Base-by-base conservation (phyloP, 92 coral and sea anemone species). In the Palythoa grandis region DNA sequence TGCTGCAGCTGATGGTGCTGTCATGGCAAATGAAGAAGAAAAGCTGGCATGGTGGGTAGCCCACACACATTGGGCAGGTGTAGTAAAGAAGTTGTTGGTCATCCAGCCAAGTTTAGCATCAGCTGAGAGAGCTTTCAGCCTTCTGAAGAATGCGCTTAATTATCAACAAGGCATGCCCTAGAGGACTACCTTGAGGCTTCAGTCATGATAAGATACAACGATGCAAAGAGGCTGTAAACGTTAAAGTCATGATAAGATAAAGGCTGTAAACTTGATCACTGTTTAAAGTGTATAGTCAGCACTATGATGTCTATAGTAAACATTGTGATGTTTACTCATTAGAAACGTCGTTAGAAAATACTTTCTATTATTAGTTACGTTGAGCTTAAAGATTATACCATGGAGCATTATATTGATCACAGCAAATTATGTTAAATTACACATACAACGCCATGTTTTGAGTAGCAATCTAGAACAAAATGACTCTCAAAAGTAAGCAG, bases 181-280 rank as follows among this genome's bases (percentile, higher is more conserved):
- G 94, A 84, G 89, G 92, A 88, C 80, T 88, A 88, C 58, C 89
- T 88, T 2, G 94, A 85, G 92, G 94, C 92, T 74, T 91, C 87
- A 80, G 89, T 91, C 87, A 88, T 88, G 75, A 75, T 80, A 70
- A 84, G 92, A 88, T 88, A 85, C 92, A 91, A 89, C 87, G 52
- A 76, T 69, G 86, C 85, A 87, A 87, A 87, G 88, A 91, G 91
- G 83, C 90, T 11, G 90, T 86, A 82, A 79, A 87, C 82, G 70
- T 79, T 71, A 79, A 71, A 23, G 60, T 38, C 13, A 52, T 54
- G 61, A 54, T 54, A 54, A 54, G 72, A 72, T 74, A 85, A 67
- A 86, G 85, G 70, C 89, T 77, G 70, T 77, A 86, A 88, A 88
- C 82, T 58, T 88, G 86, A 88, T 88, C 35, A 29, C 35, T 29